These are phyloP conservation scores for Microchirus variegatus DNA, from an alignment of 2,797 vertebrate species.

Conservation along the genomic window DNA sequence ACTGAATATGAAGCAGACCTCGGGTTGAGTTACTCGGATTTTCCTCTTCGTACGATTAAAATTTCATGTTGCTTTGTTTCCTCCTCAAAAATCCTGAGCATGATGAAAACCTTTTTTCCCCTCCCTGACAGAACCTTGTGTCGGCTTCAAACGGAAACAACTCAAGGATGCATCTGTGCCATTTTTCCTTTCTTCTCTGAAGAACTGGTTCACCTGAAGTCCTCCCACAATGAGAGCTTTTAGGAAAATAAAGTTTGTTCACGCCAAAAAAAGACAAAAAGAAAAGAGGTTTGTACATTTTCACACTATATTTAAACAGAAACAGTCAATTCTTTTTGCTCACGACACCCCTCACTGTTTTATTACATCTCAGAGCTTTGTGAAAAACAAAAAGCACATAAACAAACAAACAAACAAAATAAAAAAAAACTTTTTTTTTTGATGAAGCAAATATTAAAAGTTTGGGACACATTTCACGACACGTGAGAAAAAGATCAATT, in stretches of 20 bases:
- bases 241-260: constrained; percentile 64
- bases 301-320: constrained; percentile 45
- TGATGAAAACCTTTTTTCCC: constrained; percentile 18
- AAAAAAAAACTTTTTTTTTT: constrained; percentile 23
- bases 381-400: constrained; percentile 12
- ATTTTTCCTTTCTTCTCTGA: too few species aligned
- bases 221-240: constrained; percentile 29
- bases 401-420: too few species aligned
- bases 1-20: constrained; percentile 22
- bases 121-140: constrained; percentile 20
- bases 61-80: constrained; percentile 11
- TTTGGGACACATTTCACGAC: constrained; percentile 55
- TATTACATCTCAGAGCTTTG: constrained; percentile 45
- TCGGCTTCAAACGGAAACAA: constrained; percentile 24
- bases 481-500: constrained; percentile 49
- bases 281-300: constrained; percentile 20
- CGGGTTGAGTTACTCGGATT: neutral
- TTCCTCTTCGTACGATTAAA: constrained; percentile 24
- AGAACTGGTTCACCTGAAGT: neutral
- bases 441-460: constrained; percentile 16
- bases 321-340: constrained; percentile 25
- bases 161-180: constrained; percentile 22
- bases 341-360: constrained; percentile 23
- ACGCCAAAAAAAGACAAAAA: constrained; percentile 20
- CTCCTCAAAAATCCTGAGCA: neutral